Base-by-base conservation (phyloP, 2,113 vertebrate genomes). In the Neotragus moschatus region DNA sequence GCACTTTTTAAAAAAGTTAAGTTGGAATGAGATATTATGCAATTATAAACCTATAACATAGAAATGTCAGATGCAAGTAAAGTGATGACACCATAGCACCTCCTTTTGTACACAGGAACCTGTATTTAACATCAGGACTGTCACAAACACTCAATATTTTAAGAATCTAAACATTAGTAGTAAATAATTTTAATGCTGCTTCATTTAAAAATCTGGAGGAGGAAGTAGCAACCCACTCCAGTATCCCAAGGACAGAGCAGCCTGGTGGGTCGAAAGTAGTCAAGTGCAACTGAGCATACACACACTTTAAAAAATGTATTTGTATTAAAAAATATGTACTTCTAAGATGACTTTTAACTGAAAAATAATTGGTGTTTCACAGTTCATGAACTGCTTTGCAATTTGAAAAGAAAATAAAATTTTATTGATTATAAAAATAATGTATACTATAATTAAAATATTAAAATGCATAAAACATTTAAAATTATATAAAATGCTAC, bases 31-130 rank as follows among this genome's bases (percentile, higher is more conserved):
- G 73, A 96, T 97, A 98, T 96, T 91, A 88, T 82, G 88, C 95
- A 94, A 77, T 97, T 92, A 96, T 23, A 93, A 93, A 92, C 55
- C 91, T 96, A 25, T 97, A 94, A 97, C 86, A 94, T 60, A 98
- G 51, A 96, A 97, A 93, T 96, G 96, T 98, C 79, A 96, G 95
- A 94, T 98, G 92, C 75, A 98, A 98, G 88, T 90, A 92, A 92
- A 98, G 85, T 87, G 49, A 36, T 80, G 53, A 98, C 93, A 97
- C 97, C 92, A 97, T 97, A 97, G 98, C 97, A 98, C 98, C 98
- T 95, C 28, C 0, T 75, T 95, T 97, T 98, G 93, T 92, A 97
- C 93, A 96, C 6, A 86, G 28, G 93, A 98, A 98, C n/a, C 97
- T 96, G 93, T 82, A 96, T 97, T 98, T 98, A 98, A 98, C 95